Conservation (phyloP, 2,888 invertebrate genomes). For the Acronicta aceris region DNA sequence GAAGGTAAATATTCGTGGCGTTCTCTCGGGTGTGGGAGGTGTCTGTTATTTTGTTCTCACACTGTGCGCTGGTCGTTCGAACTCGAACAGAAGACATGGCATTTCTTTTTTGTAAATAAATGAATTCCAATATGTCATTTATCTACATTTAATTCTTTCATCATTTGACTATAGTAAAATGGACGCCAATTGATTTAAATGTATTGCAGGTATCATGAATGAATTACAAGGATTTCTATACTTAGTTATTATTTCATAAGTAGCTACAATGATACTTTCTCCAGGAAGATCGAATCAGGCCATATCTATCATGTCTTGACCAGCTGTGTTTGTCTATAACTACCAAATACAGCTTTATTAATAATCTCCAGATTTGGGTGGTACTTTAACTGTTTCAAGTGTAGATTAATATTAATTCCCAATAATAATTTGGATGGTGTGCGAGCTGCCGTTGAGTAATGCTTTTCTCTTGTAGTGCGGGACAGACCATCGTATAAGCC, state of each 20-base stretch:
- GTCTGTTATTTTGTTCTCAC: conserved; percentile 55
- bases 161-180: conserved; percentile 54
- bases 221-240: conserved; percentile 11
- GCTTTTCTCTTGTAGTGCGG: conserved; percentile 85
- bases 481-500: conserved; percentile 81
- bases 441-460: conserved; percentile 83
- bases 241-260: conserved; percentile 12
- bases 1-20: conserved; percentile 75
- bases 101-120: conserved; percentile 44
- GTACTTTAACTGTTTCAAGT: conserved; percentile 48
- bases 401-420: conserved; percentile 49
- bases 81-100: conserved; percentile 47
- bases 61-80: conserved; percentile 47
- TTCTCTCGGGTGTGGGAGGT: conserved; percentile 68
- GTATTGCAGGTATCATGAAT: conserved; percentile 19
- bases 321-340: conserved; percentile 44
- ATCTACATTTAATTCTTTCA: conserved; percentile 38
- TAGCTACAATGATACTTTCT: conserved; percentile 4
- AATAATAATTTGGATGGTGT: conserved; percentile 67
- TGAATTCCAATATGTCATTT: conserved; percentile 36
- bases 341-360: conserved; percentile 55
- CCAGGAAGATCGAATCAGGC: conserved; percentile 20
- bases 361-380: conserved; percentile 52
- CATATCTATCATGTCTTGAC: conserved; percentile 46
- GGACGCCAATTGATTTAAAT: conserved; percentile 16